Base-by-base conservation (phyloP, 1,140 invertebrate genomes). In the Drosophila parvula region DNA sequence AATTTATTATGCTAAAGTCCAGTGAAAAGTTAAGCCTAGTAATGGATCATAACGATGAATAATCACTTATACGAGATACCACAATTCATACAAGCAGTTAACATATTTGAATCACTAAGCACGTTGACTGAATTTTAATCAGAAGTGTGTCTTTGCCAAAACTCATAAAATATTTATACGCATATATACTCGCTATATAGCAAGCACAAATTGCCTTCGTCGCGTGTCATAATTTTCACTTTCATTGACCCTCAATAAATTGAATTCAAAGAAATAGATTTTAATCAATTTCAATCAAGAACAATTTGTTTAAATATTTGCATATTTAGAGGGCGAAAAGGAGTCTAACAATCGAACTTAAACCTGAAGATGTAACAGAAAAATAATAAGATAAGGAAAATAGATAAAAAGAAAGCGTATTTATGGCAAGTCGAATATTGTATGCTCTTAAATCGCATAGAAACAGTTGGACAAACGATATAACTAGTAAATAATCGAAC, bases 261-360 rank as follows among this genome's bases (percentile, higher is more conserved):
- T 55, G 14, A 41, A 68, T 48, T 58, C 45, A n/a, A 48, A 44
- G 34, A 71, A 78, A 78, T 78, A 50, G 75, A 69, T 36, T 51
- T 51, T 70, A 78, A 78, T 78, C 74, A 78, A 78, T 71, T 57
- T 77, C 57, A 78, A 78, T 78, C 57, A 57, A 48, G 7, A 18
- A 61, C 74, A 78, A 78, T 78, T 78, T 78, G 57, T 16, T 12
- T 12, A 43, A 41, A 57, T 36, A 60, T 76, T 55, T 69, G 56
- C 73, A 69, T 65, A 50, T 75, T 63, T 65, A 16, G 43, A 44
- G 34, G 22, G 50, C 38, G 7, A 9, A 50, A 43, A 34, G 7
- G 14, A 38, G 32, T n/a, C 22, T 1, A 34, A 28, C 16, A 16
- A 9, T 12, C 10, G n/a, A 34, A 34, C 16, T 51, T 18, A 36